Evolutionary conservation across 1,140 invertebrate species (phyloP), one percentile per base, ranked within the genome.

Genomic region (Meloidogyne chitwoodi): DNA sequence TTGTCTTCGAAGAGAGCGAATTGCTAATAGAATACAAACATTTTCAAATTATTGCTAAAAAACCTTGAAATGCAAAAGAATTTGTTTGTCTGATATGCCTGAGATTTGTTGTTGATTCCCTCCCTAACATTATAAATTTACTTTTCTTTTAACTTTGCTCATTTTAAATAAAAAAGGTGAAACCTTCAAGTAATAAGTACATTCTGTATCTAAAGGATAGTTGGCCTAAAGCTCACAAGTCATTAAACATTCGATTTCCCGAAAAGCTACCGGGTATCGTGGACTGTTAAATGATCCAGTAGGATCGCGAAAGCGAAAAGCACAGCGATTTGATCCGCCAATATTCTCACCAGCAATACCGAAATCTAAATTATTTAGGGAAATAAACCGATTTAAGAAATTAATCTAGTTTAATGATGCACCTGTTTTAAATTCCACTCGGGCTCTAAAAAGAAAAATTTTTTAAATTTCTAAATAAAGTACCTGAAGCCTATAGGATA

Each of bases 231-330:
- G 19, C 5, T n/a, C 29, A 12, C 14, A n/a, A 29, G 34, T n/a
- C 0, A 38, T 6, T n/a, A 27, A 22, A 34, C 1, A 65, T 29
- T 66, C 72, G 22, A 48, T 24, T 26, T 24, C 3, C 16, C 48
- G 8, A 34, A 84, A 83, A 78, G 83, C 87, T 31, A 83, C 84
- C 3, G 85, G 85, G 76, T 87, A 86, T 24, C 85, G 63, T 3
- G 85, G 85, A 75, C 80, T 83, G 71, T 86, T 86, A 68, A 86
- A 86, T 29, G 81, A 84, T 14, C 85, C 85, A 27, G 22, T 75
- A 0, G 65, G 48, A 10, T 81, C 72, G 1, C 27, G 74, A 69
- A 86, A 86, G 26, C 80, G 78, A 67, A 86, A 86, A 26, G 75
- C 65, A 61, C 85, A 86, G 26, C 83, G 77, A 76, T 86, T 86